Base-by-base conservation (phyloP, 1,140 invertebrate species). In the Odontomachus brunneus region DNA sequence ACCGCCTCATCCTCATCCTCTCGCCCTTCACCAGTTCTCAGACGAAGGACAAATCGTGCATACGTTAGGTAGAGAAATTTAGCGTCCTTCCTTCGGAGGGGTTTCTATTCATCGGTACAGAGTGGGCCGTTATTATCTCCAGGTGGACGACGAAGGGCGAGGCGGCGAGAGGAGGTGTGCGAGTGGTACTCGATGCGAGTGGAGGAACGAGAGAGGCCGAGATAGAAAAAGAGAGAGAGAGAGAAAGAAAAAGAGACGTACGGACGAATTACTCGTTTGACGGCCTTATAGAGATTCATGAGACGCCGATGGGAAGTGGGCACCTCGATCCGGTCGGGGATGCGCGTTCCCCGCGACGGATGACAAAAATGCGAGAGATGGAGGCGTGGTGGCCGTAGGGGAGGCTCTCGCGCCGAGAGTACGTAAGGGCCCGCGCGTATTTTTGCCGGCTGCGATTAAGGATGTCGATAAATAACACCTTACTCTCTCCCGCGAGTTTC, bases 181-280 rank as follows among this genome's bases (percentile, higher is more conserved):
- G 66, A 83, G 38, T 44, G 33, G 44, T 62, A 53, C 49, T 49
- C 33, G 73, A 38, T 62, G 67, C 19, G 38, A 78, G n/a, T n/a
- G n/a, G n/a, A n/a, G n/a, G n/a, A n/a, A n/a, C n/a, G 67, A 62
- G 72, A 65, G 78, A 78, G 49, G 67, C 49, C 51, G 24, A 33
- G 29, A 22, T 51, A 78, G 63, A 83, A 55, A 67, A 44, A 76
- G n/a, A n/a, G n/a, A n/a, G n/a, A 78, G 49, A 73, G 59, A 60
- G 24, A 33, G 29, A 22, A 57, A 78, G 63, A 83, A 55, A 67
- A 44, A 82, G 84, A 89, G 72, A 82, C 33, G 67, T 33, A 72
- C 75, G 87, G 78, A 88, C 89, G 89, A 90, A 91, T 91, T 91
- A 91, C 91, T 87, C 85, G 91, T 91, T 91, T 91, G 89, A 90